Conservation (phyloP, 2,797 vertebrate species). For the Lutjanus campechanus region DNA sequence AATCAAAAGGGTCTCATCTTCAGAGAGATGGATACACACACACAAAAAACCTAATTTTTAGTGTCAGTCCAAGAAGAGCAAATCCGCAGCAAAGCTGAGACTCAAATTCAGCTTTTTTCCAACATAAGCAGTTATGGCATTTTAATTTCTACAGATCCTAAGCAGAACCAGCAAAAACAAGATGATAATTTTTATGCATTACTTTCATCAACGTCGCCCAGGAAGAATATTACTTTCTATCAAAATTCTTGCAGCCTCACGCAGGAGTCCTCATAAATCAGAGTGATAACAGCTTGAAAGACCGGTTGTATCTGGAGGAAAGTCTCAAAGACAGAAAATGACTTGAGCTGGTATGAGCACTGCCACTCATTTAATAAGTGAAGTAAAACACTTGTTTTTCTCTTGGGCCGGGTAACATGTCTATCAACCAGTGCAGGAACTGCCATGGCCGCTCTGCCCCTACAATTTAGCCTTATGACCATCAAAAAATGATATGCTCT, state of each 20-base stretch:
- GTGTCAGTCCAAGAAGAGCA: constrained; percentile 31
- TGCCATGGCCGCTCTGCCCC: no score
- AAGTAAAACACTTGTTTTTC: not conserved
- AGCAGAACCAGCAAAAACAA: constrained; percentile 45
- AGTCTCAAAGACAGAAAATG: constrained; percentile 25
- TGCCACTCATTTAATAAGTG: constrained; percentile 24
- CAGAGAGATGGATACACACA: constrained; percentile 25
- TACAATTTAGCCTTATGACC: no score
- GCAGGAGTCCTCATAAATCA: constrained; percentile 50
- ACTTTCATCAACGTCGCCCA: constrained; percentile 57
- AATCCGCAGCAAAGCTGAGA: constrained; percentile 19
- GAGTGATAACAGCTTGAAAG: constrained; percentile 36
- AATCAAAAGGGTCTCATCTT: constrained; percentile 22
- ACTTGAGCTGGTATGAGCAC: constrained; percentile 4
- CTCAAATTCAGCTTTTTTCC: constrained; percentile 16
- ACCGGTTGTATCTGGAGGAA: constrained; percentile 17
- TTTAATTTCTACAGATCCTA: constrained; percentile 52
- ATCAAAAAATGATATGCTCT: no score
- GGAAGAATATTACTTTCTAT: constrained; percentile 55
- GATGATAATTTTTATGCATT: constrained; percentile 42
- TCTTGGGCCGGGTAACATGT: constrained; percentile 1
- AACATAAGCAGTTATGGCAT: constrained; percentile 45
- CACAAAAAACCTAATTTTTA: constrained; percentile 30
- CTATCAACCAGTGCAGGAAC: not conserved
- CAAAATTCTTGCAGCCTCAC: constrained; percentile 52